These are phyloP conservation scores for Brachionus koreanus DNA, from an alignment of 1,140 invertebrate species.

Conservation along the genomic window DNA sequence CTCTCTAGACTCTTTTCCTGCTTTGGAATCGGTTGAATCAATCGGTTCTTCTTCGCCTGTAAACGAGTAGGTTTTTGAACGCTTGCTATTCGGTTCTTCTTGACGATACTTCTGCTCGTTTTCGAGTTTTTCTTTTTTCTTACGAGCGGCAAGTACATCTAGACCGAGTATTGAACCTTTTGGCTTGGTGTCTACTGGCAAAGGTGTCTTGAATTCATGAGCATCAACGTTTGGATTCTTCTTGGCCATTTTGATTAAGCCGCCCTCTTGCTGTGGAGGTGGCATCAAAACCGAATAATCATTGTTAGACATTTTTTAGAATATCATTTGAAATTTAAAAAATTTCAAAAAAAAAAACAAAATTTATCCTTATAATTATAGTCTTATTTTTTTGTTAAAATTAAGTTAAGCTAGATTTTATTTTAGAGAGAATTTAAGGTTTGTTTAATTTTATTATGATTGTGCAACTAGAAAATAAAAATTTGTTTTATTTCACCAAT, in stretches of 20 bases:
- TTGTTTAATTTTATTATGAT: conserved; percentile 2
- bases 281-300: conserved; percentile 30
- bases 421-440: not conserved
- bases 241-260: not conserved
- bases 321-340: not conserved
- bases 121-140: conserved; percentile 38
- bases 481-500: not conserved
- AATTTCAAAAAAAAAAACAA: not conserved
- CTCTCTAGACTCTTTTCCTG: conserved; percentile 6
- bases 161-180: conserved; percentile 20
- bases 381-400: not conserved
- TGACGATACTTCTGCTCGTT: not conserved
- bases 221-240: not conserved
- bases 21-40: not conserved
- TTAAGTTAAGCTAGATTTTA: not conserved
- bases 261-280: conserved; percentile 2
- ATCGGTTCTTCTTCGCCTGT: conserved; percentile 22
- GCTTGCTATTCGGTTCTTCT: conserved; percentile 9
- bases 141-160: conserved; percentile 11
- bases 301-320: not conserved
- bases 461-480: not conserved
- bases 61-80: not conserved
- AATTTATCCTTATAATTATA: not conserved
- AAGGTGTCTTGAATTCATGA: conserved; percentile 19
- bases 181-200: conserved; percentile 16